phyloP scores from a whole-genome alignment of 2,797 vertebrate genomes.

The Heteromormyrus szaboi region DNA sequence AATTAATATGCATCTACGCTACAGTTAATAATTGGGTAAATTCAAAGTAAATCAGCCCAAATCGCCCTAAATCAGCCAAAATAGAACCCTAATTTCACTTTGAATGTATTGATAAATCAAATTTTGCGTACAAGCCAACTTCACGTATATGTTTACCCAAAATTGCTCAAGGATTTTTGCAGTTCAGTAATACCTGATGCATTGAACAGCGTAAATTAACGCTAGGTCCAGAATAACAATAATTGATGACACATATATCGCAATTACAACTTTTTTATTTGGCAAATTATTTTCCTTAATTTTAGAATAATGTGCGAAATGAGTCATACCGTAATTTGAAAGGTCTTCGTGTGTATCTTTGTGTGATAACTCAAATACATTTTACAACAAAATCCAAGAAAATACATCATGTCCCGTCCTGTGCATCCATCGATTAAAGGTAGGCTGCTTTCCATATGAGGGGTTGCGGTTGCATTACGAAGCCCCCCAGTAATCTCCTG shows the following conservation, averaged over 20 bases:
- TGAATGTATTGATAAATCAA: background rate
- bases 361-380: background rate
- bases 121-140: background rate
- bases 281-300: background rate
- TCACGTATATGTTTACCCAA: background rate
- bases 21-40: background rate
- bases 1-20: background rate
- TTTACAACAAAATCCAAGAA: background rate
- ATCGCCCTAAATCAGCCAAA: background rate
- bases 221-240: background rate
- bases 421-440: background rate
- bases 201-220: background rate
- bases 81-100: background rate
- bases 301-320: background rate
- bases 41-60: background rate
- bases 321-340: background rate
- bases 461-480: background rate
- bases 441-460: background rate
- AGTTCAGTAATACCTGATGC: background rate
- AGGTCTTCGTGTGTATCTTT: background rate
- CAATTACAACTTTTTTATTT: background rate
- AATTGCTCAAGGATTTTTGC: background rate
- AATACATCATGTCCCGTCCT: background rate
- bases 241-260: background rate
- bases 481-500: slow-evolving; percentile 20